Conservation (phyloP, 2,113 vertebrate genomes). For the Perca fluviatilis region DNA sequence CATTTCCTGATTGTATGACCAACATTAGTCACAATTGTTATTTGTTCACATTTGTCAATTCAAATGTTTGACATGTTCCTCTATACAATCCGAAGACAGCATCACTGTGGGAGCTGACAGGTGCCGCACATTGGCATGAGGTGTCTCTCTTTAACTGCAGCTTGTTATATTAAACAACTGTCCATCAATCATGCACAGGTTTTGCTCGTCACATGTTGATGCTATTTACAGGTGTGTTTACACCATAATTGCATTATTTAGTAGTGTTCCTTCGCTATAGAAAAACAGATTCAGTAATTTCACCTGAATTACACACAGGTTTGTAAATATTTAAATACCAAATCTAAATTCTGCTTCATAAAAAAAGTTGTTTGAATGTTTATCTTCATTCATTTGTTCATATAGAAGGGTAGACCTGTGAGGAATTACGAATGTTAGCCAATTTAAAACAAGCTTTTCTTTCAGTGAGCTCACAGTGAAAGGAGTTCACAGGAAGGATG, state of each 20-base stretch:
- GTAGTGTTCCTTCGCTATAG: neutral
- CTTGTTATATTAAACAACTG: neutral
- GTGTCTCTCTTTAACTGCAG: neutral
- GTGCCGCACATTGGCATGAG: neutral
- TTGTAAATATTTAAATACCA: slow-evolving; percentile 1
- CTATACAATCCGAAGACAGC: neutral
- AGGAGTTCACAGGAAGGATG: neutral
- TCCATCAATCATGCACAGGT: slow-evolving; percentile 5
- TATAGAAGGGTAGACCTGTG: neutral
- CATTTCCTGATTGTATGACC: neutral
- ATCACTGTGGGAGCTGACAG: neutral
- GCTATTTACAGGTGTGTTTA: neutral
- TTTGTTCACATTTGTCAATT: neutral
- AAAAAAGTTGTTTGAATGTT: neutral
- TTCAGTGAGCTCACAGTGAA: neutral
- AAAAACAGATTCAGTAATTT: neutral
- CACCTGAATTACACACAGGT: neutral
- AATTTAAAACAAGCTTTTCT: slow-evolving; percentile 5
- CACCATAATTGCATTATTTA: neutral
- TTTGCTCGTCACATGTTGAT: neutral
- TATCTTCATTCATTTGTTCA: neutral
- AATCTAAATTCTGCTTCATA: neutral
- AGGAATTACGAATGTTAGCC: neutral
- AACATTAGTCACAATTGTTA: neutral
- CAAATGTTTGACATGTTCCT: slow-evolving; percentile 7